These are phyloP conservation scores for Therioaphis trifolii DNA, from an alignment of 2,888 invertebrate species.

Conservation along the genomic window DNA sequence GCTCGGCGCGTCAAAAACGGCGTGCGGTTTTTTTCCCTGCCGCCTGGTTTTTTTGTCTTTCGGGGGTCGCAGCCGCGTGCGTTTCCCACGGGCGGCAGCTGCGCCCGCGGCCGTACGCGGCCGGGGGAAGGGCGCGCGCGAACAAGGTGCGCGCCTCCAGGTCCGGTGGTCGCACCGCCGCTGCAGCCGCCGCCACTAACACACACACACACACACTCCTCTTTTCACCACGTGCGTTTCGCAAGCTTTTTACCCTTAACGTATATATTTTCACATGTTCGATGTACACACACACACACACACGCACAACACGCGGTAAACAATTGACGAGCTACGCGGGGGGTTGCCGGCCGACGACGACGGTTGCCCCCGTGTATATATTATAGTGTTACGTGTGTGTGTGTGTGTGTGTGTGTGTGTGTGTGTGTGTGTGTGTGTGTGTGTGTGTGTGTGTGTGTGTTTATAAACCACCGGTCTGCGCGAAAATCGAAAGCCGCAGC, in stretches of 20 bases:
- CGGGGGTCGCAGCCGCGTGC: constrained; percentile 45
- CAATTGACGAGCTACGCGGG: constrained; percentile 41
- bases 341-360: background rate
- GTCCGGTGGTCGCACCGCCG: constrained; percentile 1
- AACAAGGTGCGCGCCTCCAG: constrained; percentile 16
- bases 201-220: too few relatives aligned
- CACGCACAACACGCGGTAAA: background rate
- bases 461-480: too few relatives aligned
- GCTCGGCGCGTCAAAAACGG: constrained; percentile 28
- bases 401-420: too few relatives aligned
- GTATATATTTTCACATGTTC: background rate
- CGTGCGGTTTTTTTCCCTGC: constrained; percentile 34
- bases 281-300: too few relatives aligned
- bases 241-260: constrained; percentile 50
- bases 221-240: constrained; percentile 13
- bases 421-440: too few relatives aligned
- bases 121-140: background rate
- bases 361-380: background rate
- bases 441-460: too few relatives aligned
- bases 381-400: too few relatives aligned
- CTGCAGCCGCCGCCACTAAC: background rate
- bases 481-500: too few relatives aligned
- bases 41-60: constrained; percentile 17
- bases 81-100: constrained; percentile 58
- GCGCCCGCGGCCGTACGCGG: constrained; percentile 19